A percentile compares a stretch with the other conserved stretches of the same genome.
Evolutionary conservation across 2,797 vertebrate genomes (phyloP).

Genomic region (Gymnocypris eckloni): DNA sequence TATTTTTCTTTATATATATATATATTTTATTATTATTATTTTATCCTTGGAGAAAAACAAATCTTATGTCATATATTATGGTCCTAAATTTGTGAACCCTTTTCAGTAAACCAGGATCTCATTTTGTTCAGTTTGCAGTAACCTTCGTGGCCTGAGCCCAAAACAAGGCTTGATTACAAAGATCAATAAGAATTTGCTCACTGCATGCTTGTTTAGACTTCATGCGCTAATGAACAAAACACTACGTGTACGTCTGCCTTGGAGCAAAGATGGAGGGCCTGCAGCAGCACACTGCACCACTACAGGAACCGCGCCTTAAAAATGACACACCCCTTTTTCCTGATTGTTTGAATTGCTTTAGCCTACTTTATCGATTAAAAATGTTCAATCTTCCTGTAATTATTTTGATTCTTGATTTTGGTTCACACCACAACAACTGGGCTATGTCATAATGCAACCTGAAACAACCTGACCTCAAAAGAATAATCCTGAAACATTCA

Average conservation of each 20-base stretch:
- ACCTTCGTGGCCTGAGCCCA: constrained; percentile 46
- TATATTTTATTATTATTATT: background rate
- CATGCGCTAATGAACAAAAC: constrained; percentile 68
- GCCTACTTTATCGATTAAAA: constrained; percentile 1
- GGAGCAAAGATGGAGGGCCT: constrained; percentile 51
- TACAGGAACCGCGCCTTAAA: constrained; percentile 66
- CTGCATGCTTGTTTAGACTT: constrained; percentile 66
- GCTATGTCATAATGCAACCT: constrained; percentile 4
- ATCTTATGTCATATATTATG: background rate
- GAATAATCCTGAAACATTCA: background rate
- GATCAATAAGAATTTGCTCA: constrained; percentile 65
- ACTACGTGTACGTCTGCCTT: constrained; percentile 27
- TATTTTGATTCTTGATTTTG: background rate
- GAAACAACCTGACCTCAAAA: background rate
- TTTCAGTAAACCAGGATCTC: background rate
- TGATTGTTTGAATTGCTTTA: background rate
- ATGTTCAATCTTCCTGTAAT: background rate
- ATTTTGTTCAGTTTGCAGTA: constrained; percentile 31
- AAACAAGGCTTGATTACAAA: constrained; percentile 65
- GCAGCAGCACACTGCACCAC: constrained; percentile 72
- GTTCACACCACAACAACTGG: background rate
- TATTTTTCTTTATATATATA: background rate
- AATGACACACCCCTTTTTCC: constrained; percentile 37
- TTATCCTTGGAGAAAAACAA: background rate
- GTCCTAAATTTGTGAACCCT: background rate